Evolutionary conservation across 2,888 invertebrate genomes (phyloP).

Genomic region (Acrobasis repandana): DNA sequence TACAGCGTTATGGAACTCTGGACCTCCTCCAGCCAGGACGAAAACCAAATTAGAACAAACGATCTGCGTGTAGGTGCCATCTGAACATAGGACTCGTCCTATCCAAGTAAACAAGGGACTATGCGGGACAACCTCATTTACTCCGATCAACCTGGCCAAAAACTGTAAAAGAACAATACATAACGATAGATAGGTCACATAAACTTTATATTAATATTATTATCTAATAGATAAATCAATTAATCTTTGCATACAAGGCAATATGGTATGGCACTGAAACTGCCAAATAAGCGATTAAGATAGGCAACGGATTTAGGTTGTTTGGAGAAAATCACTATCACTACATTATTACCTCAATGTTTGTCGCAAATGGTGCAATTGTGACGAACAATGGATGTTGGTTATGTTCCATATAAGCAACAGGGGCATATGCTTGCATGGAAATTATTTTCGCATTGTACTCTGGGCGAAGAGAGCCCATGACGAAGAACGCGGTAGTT

Average conservation of each 20-base stretch:
- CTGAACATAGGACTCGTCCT: constrained; percentile 75
- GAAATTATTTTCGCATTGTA: constrained; percentile 85
- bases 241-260: too few species aligned
- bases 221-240: too few species aligned
- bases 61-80: constrained; percentile 70
- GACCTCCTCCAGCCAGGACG: constrained; percentile 82
- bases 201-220: constrained; percentile 1
- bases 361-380: constrained; percentile 56
- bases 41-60: constrained; percentile 85
- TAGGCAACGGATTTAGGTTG: too few species aligned
- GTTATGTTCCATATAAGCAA: constrained; percentile 81
- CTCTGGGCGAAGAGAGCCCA: constrained; percentile 83
- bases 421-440: constrained; percentile 85
- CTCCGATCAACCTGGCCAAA: constrained; percentile 59
- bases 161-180: constrained; percentile 39
- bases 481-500: constrained; percentile 84
- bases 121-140: constrained; percentile 84
- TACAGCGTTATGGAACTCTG: constrained; percentile 75
- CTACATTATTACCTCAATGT: constrained; percentile 53
- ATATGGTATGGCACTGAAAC: too few species aligned
- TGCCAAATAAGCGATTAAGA: too few species aligned
- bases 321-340: too few species aligned
- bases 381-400: constrained; percentile 64
- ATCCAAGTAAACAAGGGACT: constrained; percentile 65
- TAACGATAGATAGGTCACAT: constrained; percentile 6